These are phyloP conservation scores for Prosapia bicincta DNA, from an alignment of 2,888 invertebrate species.

Conservation along the genomic window DNA sequence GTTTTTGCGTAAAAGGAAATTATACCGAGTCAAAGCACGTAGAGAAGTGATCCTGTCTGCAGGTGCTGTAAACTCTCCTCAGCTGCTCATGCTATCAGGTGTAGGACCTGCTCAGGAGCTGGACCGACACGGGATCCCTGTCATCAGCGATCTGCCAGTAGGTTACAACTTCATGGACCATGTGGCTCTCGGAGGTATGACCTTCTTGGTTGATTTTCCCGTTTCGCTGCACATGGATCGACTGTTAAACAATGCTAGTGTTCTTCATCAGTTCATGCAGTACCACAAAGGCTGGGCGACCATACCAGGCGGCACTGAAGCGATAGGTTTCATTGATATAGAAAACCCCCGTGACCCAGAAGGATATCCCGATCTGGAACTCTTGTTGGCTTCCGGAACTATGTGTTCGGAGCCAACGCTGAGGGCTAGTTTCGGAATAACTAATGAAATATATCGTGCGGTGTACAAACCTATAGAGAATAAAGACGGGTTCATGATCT, in stretches of 20 bases:
- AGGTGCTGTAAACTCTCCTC: constrained; percentile 74
- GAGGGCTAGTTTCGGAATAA: constrained; percentile 54
- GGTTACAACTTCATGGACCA: constrained; percentile 70
- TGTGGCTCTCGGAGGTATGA: constrained; percentile 60
- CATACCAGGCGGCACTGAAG: constrained; percentile 64
- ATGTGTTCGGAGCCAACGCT: constrained; percentile 51
- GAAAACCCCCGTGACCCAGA: constrained; percentile 53
- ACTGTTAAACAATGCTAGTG: constrained; percentile 43
- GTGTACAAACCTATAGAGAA: constrained; percentile 49
- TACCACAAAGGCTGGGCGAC: constrained; percentile 57
- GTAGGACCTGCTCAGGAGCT: constrained; percentile 63
- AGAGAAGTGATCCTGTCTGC: constrained; percentile 73
- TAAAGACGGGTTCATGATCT: constrained; percentile 53
- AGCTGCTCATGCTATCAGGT: constrained; percentile 76
- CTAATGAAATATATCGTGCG: constrained; percentile 45
- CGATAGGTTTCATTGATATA: constrained; percentile 59
- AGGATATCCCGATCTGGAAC: constrained; percentile 64
- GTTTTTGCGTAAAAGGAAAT: constrained; percentile 52
- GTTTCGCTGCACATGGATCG: constrained; percentile 44
- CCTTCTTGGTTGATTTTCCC: constrained; percentile 52
- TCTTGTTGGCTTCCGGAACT: constrained; percentile 57
- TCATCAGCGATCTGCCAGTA: constrained; percentile 57
- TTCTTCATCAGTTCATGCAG: constrained; percentile 52
- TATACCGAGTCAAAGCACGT: constrained; percentile 55
- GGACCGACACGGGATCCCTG: constrained; percentile 51